Evolutionary conservation across 2,113 vertebrate species (phyloP).

Genomic region (Acrocephalus arundinaceus): DNA sequence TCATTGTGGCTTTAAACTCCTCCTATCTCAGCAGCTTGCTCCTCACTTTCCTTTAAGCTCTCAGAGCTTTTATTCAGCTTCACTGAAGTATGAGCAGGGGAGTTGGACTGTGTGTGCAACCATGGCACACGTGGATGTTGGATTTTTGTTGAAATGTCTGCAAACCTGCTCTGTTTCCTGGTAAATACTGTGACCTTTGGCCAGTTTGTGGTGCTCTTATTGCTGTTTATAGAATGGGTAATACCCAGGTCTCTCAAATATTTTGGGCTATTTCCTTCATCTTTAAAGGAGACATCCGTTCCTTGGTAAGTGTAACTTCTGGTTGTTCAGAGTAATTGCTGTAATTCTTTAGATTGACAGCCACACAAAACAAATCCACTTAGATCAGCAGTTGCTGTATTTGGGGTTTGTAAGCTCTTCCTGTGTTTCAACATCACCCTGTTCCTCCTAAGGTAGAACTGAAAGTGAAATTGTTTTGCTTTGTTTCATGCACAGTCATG

Average conservation of each 20-base stretch:
- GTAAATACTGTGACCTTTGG: neutral
- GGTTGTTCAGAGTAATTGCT: neutral
- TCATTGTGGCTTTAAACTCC: neutral
- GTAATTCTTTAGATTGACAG: neutral
- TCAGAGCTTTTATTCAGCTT: neutral
- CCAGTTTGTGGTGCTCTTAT: neutral
- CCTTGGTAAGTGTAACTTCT: neutral
- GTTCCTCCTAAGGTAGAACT: neutral
- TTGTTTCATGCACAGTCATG: neutral
- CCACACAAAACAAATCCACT: neutral
- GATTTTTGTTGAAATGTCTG: neutral
- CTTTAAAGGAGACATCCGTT: neutral
- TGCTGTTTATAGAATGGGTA: neutral
- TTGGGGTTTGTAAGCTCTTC: neutral
- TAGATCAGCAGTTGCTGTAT: neutral
- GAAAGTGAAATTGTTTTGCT: neutral
- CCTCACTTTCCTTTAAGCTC: neutral
- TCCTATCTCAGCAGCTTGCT: neutral
- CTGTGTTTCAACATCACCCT: neutral
- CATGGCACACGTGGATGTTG: neutral
- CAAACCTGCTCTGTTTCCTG: neutral
- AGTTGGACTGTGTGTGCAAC: rapidly evolving
- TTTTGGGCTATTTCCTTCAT: neutral
- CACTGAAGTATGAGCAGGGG: neutral
- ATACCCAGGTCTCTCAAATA: neutral